phyloP scores from a whole-genome alignment of 2,888 invertebrate genomes.

The Oegoconia quadripuncta region DNA sequence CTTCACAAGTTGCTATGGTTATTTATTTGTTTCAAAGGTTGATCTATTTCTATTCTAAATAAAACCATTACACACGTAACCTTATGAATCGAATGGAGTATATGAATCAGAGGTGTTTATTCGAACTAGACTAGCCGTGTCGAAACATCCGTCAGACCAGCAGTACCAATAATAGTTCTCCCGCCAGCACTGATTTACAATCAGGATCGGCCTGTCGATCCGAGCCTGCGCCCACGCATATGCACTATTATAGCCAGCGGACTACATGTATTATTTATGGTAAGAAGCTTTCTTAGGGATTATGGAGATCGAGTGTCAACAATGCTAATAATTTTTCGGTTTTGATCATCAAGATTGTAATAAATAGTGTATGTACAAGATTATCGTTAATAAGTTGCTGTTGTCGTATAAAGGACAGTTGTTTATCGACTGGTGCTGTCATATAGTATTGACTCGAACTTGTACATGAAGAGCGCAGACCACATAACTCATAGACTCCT shows the following conservation, averaged over 20 bases:
- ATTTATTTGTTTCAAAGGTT: too few relatives aligned
- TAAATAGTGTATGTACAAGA: constrained; percentile 1
- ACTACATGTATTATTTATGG: constrained; percentile 77
- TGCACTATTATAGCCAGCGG: constrained; percentile 65
- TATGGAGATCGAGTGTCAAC: constrained; percentile 73
- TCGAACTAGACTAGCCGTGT: constrained; percentile 50
- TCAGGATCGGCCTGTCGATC: constrained; percentile 73
- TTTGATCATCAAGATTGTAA: constrained; percentile 23
- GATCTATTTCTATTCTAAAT: too few relatives aligned
- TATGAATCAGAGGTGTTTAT: constrained; percentile 65
- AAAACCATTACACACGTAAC: neutral
- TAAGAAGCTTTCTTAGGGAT: constrained; percentile 75
- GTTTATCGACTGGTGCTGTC: neutral
- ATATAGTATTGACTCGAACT: too few relatives aligned
- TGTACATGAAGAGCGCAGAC: too few relatives aligned
- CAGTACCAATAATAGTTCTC: constrained; percentile 18
- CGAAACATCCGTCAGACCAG: constrained; percentile 54
- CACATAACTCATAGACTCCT: too few relatives aligned
- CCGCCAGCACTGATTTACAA: constrained; percentile 68
- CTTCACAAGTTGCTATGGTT: too few relatives aligned
- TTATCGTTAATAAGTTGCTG: constrained; percentile 8
- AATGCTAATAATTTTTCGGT: constrained; percentile 55
- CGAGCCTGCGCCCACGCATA: constrained; percentile 66
- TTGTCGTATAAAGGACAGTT: neutral
- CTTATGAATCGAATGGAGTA: constrained; percentile 25